Percentiles rank a stretch among this genome's conserved stretches.
phyloP scores from a whole-genome alignment of 2,888 invertebrate genomes.

The Quadroppia sp. region DNA sequence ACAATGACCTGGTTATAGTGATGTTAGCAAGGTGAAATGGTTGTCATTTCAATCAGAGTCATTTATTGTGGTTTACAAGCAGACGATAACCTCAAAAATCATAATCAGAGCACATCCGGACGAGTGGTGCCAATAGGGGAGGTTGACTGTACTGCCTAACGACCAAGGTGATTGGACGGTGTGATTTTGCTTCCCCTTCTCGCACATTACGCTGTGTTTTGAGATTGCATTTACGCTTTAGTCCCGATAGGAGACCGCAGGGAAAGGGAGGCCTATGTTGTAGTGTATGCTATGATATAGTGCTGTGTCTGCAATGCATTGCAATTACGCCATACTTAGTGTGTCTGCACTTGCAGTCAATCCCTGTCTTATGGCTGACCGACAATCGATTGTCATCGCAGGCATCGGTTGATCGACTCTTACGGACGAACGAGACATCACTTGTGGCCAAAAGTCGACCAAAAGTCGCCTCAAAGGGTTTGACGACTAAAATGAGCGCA shows the following conservation, averaged over 20 bases:
- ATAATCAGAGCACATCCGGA: too few species aligned
- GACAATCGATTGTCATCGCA: slow-evolving; percentile 22
- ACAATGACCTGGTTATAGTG: too few species aligned
- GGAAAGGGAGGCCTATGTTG: not conserved
- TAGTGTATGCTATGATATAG: slow-evolving; percentile 5
- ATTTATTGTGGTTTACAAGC: too few species aligned
- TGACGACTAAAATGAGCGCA: not conserved
- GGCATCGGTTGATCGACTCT: slow-evolving; percentile 22
- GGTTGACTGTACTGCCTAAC: not conserved
- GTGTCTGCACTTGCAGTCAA: slow-evolving; percentile 9
- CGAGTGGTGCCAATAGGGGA: not conserved
- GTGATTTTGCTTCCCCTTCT: not conserved
- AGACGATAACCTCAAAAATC: too few species aligned
- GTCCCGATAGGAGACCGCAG: slow-evolving; percentile 32
- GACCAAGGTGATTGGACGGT: slow-evolving; percentile 4
- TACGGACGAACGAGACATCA: not conserved
- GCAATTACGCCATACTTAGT: slow-evolving; percentile 34
- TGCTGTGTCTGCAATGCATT: slow-evolving; percentile 17
- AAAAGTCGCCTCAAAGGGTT: not conserved
- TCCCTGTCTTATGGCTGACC: slow-evolving; percentile 32
- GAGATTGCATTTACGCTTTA: slow-evolving; percentile 8
- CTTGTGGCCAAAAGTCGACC: not conserved
- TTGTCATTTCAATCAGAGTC: too few species aligned
- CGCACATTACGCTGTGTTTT: not conserved
- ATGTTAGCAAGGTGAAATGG: too few species aligned